phyloP scores from a whole-genome alignment of 2,797 vertebrate genomes.

The Ctenopoma kingsleyae region DNA sequence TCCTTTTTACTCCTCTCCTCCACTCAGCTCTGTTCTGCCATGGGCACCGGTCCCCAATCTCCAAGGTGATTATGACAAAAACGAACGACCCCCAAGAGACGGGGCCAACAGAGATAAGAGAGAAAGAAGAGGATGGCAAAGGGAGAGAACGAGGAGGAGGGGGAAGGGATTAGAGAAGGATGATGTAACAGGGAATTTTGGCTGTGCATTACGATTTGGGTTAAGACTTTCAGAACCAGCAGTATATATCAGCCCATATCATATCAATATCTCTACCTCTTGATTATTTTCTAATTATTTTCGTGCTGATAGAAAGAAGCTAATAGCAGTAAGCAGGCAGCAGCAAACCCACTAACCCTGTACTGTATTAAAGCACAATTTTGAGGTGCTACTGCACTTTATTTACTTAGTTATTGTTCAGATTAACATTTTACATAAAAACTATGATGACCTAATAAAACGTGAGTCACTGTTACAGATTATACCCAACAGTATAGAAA shows the following conservation, averaged over 20 bases:
- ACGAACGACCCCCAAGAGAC: constrained; percentile 81
- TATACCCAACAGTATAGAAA: not conserved
- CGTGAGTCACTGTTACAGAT: not conserved
- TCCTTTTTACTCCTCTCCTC: constrained; percentile 61
- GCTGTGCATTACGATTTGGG: constrained; percentile 67
- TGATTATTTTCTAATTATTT: constrained; percentile 4
- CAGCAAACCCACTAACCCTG: not conserved
- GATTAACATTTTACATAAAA: not conserved
- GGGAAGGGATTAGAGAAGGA: constrained; percentile 72
- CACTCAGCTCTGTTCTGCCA: constrained; percentile 74
- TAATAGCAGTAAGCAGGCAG: not conserved
- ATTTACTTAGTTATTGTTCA: not conserved
- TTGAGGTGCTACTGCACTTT: not conserved
- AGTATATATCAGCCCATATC: constrained; percentile 49
- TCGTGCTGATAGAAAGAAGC: constrained; percentile 10
- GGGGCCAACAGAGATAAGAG: constrained; percentile 76
- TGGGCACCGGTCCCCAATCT: constrained; percentile 84
- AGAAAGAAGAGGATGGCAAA: constrained; percentile 66
- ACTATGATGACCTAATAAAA: not conserved
- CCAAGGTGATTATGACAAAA: constrained; percentile 86
- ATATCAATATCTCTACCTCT: constrained; percentile 33
- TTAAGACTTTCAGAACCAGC: constrained; percentile 60
- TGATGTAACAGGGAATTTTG: constrained; percentile 80
- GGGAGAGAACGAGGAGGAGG: constrained; percentile 66
- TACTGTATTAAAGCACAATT: not conserved